Evolutionary conservation across 23 tunicate species (phyloP), one percentile per base, ranked within the genome.

Genomic region (Ciona savignyi): DNA sequence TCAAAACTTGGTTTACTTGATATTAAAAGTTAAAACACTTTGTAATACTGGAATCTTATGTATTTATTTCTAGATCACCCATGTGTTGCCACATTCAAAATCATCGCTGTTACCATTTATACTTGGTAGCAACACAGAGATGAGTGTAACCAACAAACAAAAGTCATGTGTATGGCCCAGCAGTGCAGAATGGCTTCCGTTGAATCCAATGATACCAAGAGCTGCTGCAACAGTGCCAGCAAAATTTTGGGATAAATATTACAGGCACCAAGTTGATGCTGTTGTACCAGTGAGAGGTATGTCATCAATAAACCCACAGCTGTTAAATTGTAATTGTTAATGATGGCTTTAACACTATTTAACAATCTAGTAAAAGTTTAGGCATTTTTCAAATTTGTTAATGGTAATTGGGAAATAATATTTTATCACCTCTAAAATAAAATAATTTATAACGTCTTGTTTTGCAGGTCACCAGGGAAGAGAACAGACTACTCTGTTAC

Each of bases 161-260:
- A 42, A 15, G 15, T 42, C 15, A 42, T 6, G 56, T 42, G 11
- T 6, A 9, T 91, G 97, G 97, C 97, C 91, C 0, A 65, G 30
- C 9, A 64, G 42, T 35, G 67, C 78, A 27, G 68, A 82, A 21
- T 91, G 97, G 97, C n/a, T 23, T 25, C 80, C 86, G 2, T 25
- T 51, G 21, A 25, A 33, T 60, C 86, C 86, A 1, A 32, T 30
- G n/a, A 22, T 76, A 25, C 62, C 27, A 25, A 61, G 83, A 24
- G 34, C 61, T 33, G 29, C 80, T n/a, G 64, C 79, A 31, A 71
- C 65, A 22, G 4, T 66, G 26, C 73, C 80, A 2, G 84, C 90
- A 89, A 65, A 71, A 33, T 51, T 78, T 62, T 84, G 74, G 82
- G 91, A 91, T 67, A 79, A 76, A 29, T 91, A 91, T 71, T 91